Conservation (phyloP, 2,888 invertebrate species). For the Synanthedon myopaeformis region DNA sequence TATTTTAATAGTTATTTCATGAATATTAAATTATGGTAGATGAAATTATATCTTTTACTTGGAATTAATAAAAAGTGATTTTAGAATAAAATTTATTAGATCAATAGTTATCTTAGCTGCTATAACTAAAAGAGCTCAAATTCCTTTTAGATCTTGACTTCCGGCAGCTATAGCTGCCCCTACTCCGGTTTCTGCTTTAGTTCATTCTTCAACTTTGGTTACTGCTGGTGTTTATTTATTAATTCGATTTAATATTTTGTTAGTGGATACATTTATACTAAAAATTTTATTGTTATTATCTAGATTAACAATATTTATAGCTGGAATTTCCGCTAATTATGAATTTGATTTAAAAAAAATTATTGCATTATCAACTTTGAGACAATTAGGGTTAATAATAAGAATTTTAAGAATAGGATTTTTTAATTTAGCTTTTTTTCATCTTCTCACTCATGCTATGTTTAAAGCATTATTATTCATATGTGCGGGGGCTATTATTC, state of each 20-base stretch:
- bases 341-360: conserved; percentile 81
- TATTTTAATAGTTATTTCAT: conserved; percentile 72
- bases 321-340: conserved; percentile 72
- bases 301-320: conserved; percentile 72
- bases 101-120: conserved; percentile 64
- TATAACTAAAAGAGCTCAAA: conserved; percentile 83
- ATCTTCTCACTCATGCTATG: conserved; percentile 79
- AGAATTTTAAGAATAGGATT: conserved; percentile 70
- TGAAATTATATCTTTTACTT: conserved; percentile 69
- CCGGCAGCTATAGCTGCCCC: conserved; percentile 83
- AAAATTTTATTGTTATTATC: conserved; percentile 67
- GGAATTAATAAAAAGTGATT: conserved; percentile 57
- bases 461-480: conserved; percentile 83
- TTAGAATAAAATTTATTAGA: conserved; percentile 45
- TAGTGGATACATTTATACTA: conserved; percentile 43
- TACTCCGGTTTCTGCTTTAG: conserved; percentile 81
- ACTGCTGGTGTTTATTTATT: conserved; percentile 81
- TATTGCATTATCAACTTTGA: conserved; percentile 82
- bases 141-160: conserved; percentile 83
- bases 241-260: conserved; percentile 74
- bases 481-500: conserved; percentile 78
- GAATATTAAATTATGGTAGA: conserved; percentile 66
- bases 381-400: conserved; percentile 81
- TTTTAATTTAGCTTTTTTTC: conserved; percentile 74
- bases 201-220: conserved; percentile 82